Evolutionary conservation across 1,140 invertebrate genomes (phyloP).

Genomic region (Orius insidiosus): DNA sequence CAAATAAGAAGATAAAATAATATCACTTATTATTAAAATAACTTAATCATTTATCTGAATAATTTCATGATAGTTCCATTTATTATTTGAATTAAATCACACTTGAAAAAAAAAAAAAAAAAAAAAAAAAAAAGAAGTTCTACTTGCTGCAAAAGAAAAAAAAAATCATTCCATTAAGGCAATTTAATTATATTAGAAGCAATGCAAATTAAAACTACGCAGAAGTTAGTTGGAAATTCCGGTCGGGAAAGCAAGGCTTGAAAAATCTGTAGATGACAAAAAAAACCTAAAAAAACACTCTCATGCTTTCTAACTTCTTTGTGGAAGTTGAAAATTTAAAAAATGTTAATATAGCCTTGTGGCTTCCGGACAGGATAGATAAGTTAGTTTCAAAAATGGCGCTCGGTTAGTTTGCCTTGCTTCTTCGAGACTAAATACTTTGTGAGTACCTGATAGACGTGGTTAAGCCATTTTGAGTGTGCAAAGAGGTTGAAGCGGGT

Average conservation of each 20-base stretch:
- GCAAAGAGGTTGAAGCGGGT: constrained; percentile 15
- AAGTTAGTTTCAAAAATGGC: constrained; percentile 2
- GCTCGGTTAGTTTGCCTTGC: constrained; percentile 17
- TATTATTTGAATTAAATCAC: neutral
- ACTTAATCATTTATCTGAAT: neutral
- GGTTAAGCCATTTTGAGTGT: constrained; percentile 11
- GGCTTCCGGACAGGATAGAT: too few species aligned
- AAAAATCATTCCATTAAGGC: constrained; percentile 13
- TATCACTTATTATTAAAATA: neutral
- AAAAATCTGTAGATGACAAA: too few species aligned
- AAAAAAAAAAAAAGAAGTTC: neutral
- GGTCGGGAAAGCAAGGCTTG: constrained; percentile 3
- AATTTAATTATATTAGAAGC: constrained; percentile 15
- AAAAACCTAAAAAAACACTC: too few species aligned
- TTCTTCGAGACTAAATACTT: constrained; percentile 15
- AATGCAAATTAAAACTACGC: constrained; percentile 17
- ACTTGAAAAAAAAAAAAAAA: neutral
- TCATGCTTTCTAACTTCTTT: too few species aligned
- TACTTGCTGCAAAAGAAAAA: too few species aligned
- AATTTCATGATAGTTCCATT: too few species aligned
- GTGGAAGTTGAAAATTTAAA: too few species aligned
- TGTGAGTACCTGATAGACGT: constrained; percentile 14
- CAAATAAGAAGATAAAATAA: constrained; percentile 4
- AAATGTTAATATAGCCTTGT: too few species aligned
- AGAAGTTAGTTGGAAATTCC: constrained; percentile 11